Evolutionary conservation across 2,888 invertebrate genomes (phyloP), one percentile per base, ranked within the genome.

Genomic region (Drosophila helvetica): DNA sequence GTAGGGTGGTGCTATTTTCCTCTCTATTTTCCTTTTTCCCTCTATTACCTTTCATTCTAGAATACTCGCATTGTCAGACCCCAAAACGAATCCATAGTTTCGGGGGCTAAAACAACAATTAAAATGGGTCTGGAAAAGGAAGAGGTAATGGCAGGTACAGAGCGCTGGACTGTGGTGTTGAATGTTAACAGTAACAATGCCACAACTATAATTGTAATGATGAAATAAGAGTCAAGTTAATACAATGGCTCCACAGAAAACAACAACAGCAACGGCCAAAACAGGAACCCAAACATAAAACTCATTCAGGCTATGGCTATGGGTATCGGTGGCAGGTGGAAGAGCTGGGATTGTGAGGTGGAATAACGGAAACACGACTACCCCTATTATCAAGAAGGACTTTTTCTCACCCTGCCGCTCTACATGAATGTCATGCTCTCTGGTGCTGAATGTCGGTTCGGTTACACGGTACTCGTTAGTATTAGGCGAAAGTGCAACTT

Each of bases 271-370:
- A 45, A 12, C 3, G 6, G 78, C 76, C 81, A 79, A 70, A 74
- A 67, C 77, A 46, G 38, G 57, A 55, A 50, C 51, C 82, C 74
- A 74, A 79, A 86, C 80, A 81, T 75, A 72, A 82, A 79, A 79
- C 57, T 51, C 48, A 60, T 38, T 38, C 15, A 15, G n/a, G 5
- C 7, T 38, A 15, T 15, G 30, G 25, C 51, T 17, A 45, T 19
- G 43, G 27, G 33, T 22, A 18, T 19, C 15, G 33, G 10, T 30
- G 47, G 19, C 38, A 17, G 10, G 48, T 15, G 17, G 10, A 3
- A 25, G 17, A 27, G 33, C 27, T 17, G 6, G 3, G 19, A 45
- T 2, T 38, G 2, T n/a, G 50, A 30, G 27, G 51, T 59, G 53
- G 51, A 70, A 74, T n/a, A 7, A n/a, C n/a, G 78, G 68, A 83